These are phyloP conservation scores for Trachythela sp. DNA, from an alignment of 64 coral and sea anemone genomes.

Conservation along the genomic window DNA sequence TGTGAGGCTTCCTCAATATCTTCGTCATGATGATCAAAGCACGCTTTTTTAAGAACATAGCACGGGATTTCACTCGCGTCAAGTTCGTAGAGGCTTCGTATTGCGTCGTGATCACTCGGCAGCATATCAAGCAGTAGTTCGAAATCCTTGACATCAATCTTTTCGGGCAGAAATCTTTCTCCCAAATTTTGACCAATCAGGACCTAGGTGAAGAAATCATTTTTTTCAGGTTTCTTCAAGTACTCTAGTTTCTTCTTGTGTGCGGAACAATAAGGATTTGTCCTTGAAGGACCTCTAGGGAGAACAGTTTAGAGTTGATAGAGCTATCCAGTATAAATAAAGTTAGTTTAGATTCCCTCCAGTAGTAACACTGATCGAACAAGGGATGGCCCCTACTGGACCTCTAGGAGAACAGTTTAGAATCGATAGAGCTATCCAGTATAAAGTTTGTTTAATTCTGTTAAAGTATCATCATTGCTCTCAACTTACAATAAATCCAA, in stretches of 20 bases:
- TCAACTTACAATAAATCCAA: neutral
- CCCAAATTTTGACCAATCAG: conserved; percentile 1
- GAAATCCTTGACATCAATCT: neutral
- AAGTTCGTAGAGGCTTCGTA: neutral
- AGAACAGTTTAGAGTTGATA: no score
- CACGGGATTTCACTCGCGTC: neutral
- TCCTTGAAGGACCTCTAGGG: neutral
- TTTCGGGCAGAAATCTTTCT: neutral
- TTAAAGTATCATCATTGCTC: neutral
- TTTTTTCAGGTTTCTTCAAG: neutral
- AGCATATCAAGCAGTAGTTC: neutral
- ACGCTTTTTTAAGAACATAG: neutral
- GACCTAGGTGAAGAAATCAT: neutral
- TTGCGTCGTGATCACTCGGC: neutral
- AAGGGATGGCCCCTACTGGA: no score
- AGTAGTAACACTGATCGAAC: no score
- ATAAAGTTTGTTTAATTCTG: neutral
- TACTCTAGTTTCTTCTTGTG: neutral
- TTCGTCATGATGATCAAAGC: neutral
- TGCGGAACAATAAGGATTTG: neutral
- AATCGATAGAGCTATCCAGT: no score
- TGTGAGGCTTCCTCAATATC: neutral
- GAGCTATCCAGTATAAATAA: no score
- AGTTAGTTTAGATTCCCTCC: no score
- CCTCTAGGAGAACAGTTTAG: neutral